phyloP scores from a whole-genome alignment of 2,888 invertebrate genomes.

The Protonemura montana region DNA sequence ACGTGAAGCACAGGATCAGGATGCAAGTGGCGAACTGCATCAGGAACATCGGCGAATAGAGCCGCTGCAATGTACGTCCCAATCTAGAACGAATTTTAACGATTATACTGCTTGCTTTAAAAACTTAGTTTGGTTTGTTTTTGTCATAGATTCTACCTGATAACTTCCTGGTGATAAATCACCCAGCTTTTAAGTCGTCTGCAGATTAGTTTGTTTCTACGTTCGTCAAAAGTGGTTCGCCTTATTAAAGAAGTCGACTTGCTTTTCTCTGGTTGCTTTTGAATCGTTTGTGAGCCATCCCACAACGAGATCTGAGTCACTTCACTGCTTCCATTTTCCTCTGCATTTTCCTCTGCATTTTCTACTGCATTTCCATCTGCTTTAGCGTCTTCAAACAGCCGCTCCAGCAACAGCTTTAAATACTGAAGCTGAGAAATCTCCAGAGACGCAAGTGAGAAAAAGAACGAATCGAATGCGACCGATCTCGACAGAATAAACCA shows the following conservation, averaged over 20 bases:
- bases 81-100: slow-evolving; percentile 29
- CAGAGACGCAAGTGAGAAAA: slow-evolving; percentile 25
- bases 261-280: not conserved
- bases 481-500: slow-evolving; percentile 15
- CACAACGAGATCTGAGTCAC: not conserved
- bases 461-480: slow-evolving; percentile 31
- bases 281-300: not conserved
- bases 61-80: slow-evolving; percentile 1
- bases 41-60: slow-evolving; percentile 44
- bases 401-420: not conserved
- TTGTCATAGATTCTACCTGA: not conserved
- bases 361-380: not conserved
- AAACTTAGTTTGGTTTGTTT: not conserved
- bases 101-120: not conserved
- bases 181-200: slow-evolving; percentile 14
- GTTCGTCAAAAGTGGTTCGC: not conserved
- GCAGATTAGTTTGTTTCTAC: not conserved
- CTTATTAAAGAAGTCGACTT: not conserved
- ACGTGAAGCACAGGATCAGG: slow-evolving; percentile 42
- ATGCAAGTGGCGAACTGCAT: slow-evolving; percentile 31
- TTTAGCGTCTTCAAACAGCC: not conserved
- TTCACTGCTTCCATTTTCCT: not conserved
- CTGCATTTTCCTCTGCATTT: no score
- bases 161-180: slow-evolving; percentile 18
- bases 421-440: slow-evolving; percentile 1